These are phyloP conservation scores for Thumatha senex DNA, from an alignment of 2,888 invertebrate genomes.

Conservation along the genomic window DNA sequence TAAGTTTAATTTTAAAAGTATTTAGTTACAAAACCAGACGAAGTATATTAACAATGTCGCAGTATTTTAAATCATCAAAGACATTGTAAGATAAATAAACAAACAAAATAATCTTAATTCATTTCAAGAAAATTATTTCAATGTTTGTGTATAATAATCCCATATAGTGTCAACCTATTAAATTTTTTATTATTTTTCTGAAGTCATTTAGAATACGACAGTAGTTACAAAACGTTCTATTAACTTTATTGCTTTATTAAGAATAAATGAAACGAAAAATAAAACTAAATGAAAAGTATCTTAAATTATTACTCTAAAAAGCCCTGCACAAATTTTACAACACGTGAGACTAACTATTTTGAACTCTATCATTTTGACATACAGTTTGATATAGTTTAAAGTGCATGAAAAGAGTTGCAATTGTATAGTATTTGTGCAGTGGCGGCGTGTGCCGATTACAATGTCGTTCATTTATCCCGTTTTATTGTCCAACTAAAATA, in stretches of 20 bases:
- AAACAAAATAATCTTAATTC: too few relatives aligned
- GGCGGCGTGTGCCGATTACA: constrained; percentile 47
- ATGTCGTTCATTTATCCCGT: constrained; percentile 46
- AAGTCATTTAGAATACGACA: not conserved
- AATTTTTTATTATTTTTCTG: too few relatives aligned
- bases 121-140: too few relatives aligned
- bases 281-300: constrained; percentile 15
- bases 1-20: too few relatives aligned
- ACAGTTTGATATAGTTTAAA: constrained; percentile 22
- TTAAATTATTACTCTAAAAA: constrained; percentile 8
- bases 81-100: too few relatives aligned
- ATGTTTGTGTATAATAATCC: too few relatives aligned
- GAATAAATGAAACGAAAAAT: constrained; percentile 5
- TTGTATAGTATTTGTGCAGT: constrained; percentile 35
- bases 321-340: constrained; percentile 3
- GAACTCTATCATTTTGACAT: constrained; percentile 1
- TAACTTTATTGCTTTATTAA: not conserved
- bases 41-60: too few relatives aligned
- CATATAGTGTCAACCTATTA: too few relatives aligned
- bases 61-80: too few relatives aligned
- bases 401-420: constrained; percentile 23
- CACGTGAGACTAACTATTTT: constrained; percentile 2
- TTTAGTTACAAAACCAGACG: too few relatives aligned
- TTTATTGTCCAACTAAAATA: constrained; percentile 52
- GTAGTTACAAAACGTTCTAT: not conserved